Evolutionary conservation across 2,113 vertebrate genomes (phyloP).

Genomic region (Gadus chalcogrammus): DNA sequence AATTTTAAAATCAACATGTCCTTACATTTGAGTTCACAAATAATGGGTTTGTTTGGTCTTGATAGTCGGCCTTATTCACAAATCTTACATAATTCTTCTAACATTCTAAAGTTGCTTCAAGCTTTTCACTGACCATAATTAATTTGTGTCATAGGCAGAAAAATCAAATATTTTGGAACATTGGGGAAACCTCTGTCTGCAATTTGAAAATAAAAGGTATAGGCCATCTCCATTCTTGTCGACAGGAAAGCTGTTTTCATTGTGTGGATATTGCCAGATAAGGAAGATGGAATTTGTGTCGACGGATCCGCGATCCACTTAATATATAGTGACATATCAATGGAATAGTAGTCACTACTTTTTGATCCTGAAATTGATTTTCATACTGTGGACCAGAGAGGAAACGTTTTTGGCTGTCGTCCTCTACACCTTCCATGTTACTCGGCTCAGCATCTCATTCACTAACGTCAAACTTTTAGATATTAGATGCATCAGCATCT

Average conservation of each 20-base stretch:
- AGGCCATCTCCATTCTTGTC: background rate
- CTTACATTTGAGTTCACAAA: too few species aligned
- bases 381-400: background rate
- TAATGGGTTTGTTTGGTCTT: too few species aligned
- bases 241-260: background rate
- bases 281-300: background rate
- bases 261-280: background rate
- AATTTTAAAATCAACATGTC: too few species aligned
- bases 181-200: background rate
- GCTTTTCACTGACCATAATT: background rate
- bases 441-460: background rate
- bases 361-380: background rate
- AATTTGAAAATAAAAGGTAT: background rate
- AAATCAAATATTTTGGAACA: background rate
- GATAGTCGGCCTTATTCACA: too few species aligned
- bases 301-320: background rate
- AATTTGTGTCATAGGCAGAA: background rate
- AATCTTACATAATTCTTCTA: background rate
- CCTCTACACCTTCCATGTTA: background rate
- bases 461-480: background rate
- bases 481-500: background rate
- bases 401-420: background rate
- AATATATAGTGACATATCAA: constrained; percentile 1
- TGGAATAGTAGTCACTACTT: background rate
- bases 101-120: background rate